Base-by-base conservation (phyloP, 2,113 vertebrate species). In the Hemicordylus capensis region DNA sequence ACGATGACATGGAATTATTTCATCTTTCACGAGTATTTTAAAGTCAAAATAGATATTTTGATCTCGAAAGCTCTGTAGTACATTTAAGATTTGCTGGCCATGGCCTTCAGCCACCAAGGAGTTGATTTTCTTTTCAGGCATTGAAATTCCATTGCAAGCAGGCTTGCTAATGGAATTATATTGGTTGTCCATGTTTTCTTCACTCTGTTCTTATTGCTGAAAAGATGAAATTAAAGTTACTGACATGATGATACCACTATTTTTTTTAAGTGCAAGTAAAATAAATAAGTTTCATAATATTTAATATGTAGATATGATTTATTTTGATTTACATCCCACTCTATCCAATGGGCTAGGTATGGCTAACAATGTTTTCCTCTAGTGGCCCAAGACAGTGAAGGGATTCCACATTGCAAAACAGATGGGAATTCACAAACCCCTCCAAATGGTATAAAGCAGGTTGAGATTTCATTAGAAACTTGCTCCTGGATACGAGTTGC, bases 1-100 rank as follows among this genome's bases (percentile, higher is more conserved):
- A 83, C 98, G 97, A 91, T 99, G 98, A 88, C 98, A 99, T 24
- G 97, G 97, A 79, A 99, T 97, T 74, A 90, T 96, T 91, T 97
- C 96, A 70, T 96, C 98, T 93, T 97, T 97, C 84, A 98, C 96
- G 34, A 95, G 95, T 89, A 99, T 97, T 91, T 96, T 97, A 93
- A 99, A 99, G 93, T 99, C 98, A 94, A 98, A 98, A 94, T 99
- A 97, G 90, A 96, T 87, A 81, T 97, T 96, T 90, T 96, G 97
- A 88, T 98, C 97, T 93, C 98, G 96, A 93, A 99, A 98, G 11
- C 95, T 97, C 34, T 97, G 97, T 48, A 99, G 96, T 80, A 98
- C 93, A 42, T 91, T 94, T 93, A 99, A 94, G 82, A 99, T 96
- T 96, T 98, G 97, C 90, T 98, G 96, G 37, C 98, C 98, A 26